These are phyloP conservation scores for Elgaria multicarinata DNA, from an alignment of 2,113 vertebrate species.

Conservation along the genomic window DNA sequence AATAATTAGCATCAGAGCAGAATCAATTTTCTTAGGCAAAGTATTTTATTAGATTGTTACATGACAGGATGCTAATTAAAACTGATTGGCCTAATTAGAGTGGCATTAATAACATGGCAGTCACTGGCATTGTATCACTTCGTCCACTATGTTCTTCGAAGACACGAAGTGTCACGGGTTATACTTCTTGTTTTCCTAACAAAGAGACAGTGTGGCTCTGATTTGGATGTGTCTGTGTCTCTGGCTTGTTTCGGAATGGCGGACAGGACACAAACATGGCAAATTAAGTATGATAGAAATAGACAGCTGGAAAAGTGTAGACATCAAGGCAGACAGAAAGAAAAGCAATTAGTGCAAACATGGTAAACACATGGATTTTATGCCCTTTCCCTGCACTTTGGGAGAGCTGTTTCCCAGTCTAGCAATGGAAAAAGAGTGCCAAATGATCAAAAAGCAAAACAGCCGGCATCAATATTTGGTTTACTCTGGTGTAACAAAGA, in stretches of 20 bases:
- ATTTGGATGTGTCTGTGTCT: constrained; percentile 3
- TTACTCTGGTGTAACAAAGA: fast-evolving
- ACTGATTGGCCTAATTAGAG: constrained; percentile 78
- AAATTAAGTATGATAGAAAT: background rate
- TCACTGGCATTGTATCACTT: constrained; percentile 46
- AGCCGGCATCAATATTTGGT: background rate
- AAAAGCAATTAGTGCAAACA: constrained; percentile 30
- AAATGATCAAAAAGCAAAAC: background rate
- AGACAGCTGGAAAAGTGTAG: background rate
- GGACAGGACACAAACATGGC: constrained; percentile 15
- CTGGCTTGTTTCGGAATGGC: background rate
- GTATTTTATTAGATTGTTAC: constrained; percentile 78
- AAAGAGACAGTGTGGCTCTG: background rate
- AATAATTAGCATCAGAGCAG: constrained; percentile 75
- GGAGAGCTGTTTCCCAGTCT: background rate
- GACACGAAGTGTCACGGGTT: background rate
- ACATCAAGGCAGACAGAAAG: background rate
- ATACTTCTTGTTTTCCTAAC: background rate
- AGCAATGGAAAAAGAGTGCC: background rate
- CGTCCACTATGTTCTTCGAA: constrained; percentile 16
- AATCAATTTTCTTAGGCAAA: constrained; percentile 75
- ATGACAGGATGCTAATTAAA: constrained; percentile 78
- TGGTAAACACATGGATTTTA: background rate
- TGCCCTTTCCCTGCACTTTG: background rate
- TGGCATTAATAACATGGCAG: constrained; percentile 71